Conservation (phyloP, 1,140 invertebrate genomes). For the Delia radicum region DNA sequence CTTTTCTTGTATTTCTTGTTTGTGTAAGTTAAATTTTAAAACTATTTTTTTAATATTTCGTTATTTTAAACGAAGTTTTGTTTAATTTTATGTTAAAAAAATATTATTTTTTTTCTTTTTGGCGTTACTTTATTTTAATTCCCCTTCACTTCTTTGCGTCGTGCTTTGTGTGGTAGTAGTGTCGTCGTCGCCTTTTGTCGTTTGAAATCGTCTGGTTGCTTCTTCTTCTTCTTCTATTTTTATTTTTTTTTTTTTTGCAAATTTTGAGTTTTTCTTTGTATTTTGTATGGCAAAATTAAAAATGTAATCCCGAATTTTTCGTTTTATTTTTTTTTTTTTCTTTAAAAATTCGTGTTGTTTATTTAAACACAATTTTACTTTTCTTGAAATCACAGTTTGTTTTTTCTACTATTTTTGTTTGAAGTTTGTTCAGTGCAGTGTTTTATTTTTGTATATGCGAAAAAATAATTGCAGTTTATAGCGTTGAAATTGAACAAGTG, state of each 20-base stretch:
- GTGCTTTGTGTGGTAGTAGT: slow-evolving; percentile 4
- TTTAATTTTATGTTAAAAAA: slow-evolving; percentile 12
- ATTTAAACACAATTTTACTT: neutral
- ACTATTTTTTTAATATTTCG: neutral
- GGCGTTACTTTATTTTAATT: slow-evolving; percentile 21
- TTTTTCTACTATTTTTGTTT: slow-evolving; percentile 14
- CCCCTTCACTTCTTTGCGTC: slow-evolving; percentile 18
- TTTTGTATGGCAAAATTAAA: neutral
- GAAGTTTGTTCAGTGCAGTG: slow-evolving; percentile 3
- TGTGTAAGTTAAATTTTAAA: neutral
- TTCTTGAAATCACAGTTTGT: slow-evolving; percentile 45
- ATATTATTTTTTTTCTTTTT: slow-evolving; percentile 5
- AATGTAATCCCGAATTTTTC: slow-evolving; percentile 9
- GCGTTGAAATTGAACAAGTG: slow-evolving; percentile 55
- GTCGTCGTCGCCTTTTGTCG: slow-evolving; percentile 1
- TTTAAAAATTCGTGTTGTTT: slow-evolving; percentile 40
- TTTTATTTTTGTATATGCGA: slow-evolving; percentile 33
- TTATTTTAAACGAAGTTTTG: slow-evolving; percentile 8
- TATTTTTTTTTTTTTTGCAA: slow-evolving; percentile 26
- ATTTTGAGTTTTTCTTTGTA: slow-evolving; percentile 36
- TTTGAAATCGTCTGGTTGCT: slow-evolving; percentile 1
- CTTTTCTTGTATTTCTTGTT: neutral
- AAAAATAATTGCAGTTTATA: slow-evolving; percentile 46
- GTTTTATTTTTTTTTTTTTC: slow-evolving; percentile 27
- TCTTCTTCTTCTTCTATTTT: neutral